Base-by-base conservation (phyloP, 2,888 invertebrate species). In the Luffia ferchaultella region DNA sequence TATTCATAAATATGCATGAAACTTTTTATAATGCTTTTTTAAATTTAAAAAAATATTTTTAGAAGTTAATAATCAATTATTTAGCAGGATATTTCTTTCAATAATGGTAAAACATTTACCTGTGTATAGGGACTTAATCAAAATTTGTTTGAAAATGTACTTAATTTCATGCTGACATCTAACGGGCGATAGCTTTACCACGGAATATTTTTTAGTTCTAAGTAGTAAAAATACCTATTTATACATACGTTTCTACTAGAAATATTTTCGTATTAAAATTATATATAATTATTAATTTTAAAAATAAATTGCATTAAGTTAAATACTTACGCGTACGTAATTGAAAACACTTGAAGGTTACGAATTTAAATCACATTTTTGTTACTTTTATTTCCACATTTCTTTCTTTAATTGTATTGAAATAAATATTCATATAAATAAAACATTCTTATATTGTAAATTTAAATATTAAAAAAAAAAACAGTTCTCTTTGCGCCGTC, bases 401-500 rank as follows among this genome's bases (percentile, higher is more conserved):
- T 3, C 3, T 30, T 30, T 30, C 30, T 30, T 30, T 12, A 12
- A 30, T 30, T 30, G 12, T 7, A 30, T 7, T 30, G 30, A 30
- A 30, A 30, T 30, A 30, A 7, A 30, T 30, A 30, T 30, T 30
- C 12, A 30, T 12, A 12, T 30, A 30, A 30, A 12, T 30, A 30
- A 30, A 30, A 30, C 30, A 3, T 30, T 30, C 12, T n/a, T n/a
- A n/a, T n/a, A n/a, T n/a, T n/a, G n/a, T n/a, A n/a, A n/a, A 30
- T 12, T 12, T 30, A 3, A 30, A 3, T 30, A 30, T 30, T 30
- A 30, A 30, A 7, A 30, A 30, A 30, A 30, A 30, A 30, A 30
- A 30, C 12, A 30, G 3, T 7, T 12, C 61, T 57, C 60, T 65
- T 61, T 45, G 42, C 19, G 59, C 61, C 12, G 30, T 12, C 3